A percentile compares a stretch with the other conserved stretches of the same genome.
phyloP scores from a whole-genome alignment of 2,797 vertebrate species.

The Alosa sapidissima region DNA sequence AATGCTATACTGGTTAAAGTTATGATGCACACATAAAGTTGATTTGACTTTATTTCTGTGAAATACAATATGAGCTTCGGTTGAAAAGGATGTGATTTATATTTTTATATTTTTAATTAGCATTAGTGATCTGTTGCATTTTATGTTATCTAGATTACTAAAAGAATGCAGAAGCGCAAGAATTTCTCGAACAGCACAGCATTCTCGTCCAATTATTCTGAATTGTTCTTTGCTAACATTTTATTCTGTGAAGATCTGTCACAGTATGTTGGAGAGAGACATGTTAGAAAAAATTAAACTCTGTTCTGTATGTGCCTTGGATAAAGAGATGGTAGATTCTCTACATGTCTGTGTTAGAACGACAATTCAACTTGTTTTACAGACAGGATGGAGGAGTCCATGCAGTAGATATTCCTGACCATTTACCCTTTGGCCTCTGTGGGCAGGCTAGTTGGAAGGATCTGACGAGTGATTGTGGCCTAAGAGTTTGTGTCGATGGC shows the following conservation, averaged over 20 bases:
- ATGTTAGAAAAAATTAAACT: neutral
- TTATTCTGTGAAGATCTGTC: neutral
- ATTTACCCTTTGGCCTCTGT: slow-evolving; percentile 14
- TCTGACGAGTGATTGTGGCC: neutral
- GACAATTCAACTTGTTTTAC: neutral
- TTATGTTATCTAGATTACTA: no score
- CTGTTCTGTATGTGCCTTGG: neutral
- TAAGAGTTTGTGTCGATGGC: slow-evolving; percentile 38
- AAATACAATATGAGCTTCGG: no score
- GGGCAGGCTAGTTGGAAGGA: slow-evolving; percentile 1
- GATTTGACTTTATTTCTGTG: no score
- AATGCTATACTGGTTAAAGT: no score
- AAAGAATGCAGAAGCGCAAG: no score
- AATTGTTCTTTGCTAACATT: neutral
- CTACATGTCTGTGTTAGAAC: no score
- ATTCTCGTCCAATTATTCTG: no score
- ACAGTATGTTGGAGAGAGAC: neutral
- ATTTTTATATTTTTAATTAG: neutral
- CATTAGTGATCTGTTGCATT: no score
- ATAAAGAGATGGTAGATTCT: no score
- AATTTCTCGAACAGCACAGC: neutral
- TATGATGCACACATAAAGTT: no score
- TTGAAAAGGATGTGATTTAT: neutral
- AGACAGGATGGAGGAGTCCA: neutral
- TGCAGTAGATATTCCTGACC: neutral